Conservation (phyloP, 2,888 invertebrate species). For the Molorchus minor region DNA sequence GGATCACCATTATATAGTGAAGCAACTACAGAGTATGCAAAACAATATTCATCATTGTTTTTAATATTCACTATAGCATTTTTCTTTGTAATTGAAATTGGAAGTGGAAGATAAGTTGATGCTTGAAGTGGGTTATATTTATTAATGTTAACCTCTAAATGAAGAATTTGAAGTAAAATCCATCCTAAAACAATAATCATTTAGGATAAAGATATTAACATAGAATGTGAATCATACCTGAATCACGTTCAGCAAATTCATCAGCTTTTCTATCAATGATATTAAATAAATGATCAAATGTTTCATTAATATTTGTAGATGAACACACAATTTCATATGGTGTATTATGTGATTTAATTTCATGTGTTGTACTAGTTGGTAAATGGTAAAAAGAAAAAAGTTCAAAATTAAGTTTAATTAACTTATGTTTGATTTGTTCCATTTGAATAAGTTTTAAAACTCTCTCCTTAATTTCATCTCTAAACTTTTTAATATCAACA, state of each 20-base stretch:
- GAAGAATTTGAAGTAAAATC: not conserved
- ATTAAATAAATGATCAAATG: slow-evolving; percentile 1
- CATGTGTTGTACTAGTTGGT: slow-evolving; percentile 1
- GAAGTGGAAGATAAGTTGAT: slow-evolving; percentile 2
- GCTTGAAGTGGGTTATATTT: slow-evolving; percentile 7
- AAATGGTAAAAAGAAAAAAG: slow-evolving; percentile 5
- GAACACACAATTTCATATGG: not conserved
- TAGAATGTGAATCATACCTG: not conserved
- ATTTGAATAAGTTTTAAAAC: slow-evolving; percentile 2
- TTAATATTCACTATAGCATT: slow-evolving; percentile 3
- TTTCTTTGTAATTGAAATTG: not conserved
- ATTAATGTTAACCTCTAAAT: not conserved
- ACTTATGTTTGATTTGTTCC: slow-evolving; percentile 1
- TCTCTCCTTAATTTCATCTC: slow-evolving; percentile 4
- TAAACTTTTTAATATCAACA: too few species aligned
- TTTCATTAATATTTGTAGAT: not conserved
- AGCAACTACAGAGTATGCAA: not conserved
- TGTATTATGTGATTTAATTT: slow-evolving; percentile 9
- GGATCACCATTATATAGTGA: not conserved
- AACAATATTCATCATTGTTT: slow-evolving; percentile 5
- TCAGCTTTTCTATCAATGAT: slow-evolving; percentile 1
- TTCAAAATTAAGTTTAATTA: slow-evolving; percentile 6
- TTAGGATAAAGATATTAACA: not conserved
- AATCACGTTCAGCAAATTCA: slow-evolving; percentile 1
- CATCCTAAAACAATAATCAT: slow-evolving; percentile 6